Evolutionary conservation across 2,113 vertebrate species (phyloP), one percentile per base, ranked within the genome.

Genomic region (Ptilorrhoa leucosticta): DNA sequence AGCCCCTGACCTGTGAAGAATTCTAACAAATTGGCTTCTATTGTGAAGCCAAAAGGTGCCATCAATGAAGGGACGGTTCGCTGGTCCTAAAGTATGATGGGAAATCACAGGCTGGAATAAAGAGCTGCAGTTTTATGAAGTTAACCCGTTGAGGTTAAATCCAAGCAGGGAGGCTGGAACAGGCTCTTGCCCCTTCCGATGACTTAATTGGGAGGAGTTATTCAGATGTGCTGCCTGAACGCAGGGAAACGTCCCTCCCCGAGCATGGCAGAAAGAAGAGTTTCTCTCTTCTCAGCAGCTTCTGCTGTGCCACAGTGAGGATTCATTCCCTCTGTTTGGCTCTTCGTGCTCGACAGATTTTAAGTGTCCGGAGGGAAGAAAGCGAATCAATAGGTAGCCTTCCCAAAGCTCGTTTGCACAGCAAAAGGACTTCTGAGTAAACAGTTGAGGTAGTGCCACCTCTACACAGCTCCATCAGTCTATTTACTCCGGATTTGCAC

Each of bases 1-100:
- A 99, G 99, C 98, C 98, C 98, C 98, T 99, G 99, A 99, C 99
- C 99, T 99, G 99, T 99, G 98, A 99, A 99, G 99, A 99, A 99
- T 99, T 99, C 99, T 99, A 99, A 99, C 99, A 99, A 99, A 99
- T 99, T 99, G 99, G 98, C 99, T 99, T 99, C 99, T 99, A 99
- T 99, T 99, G 99, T 99, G 99, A 98, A 99, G 99, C 98, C 99
- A 99, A 99, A 98, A 99, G 99, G 99, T 99, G 99, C 98, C 98
- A 99, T 99, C 99, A 99, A 99, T 99, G 99, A 99, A 98, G 98
- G 98, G 98, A 99, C 94, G 99, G 98, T 99, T 98, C 98, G 97
- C 98, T 99, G 99, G 98, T 98, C 98, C 99, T 98, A 99, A 99
- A 99, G 99, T 99, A 99, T 99, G 99, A 99, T 99, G 99, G 98